Percentiles rank a stretch among this genome's conserved stretches.
Conservation (phyloP, 2,797 vertebrate genomes). For the Potorous gilbertii region DNA sequence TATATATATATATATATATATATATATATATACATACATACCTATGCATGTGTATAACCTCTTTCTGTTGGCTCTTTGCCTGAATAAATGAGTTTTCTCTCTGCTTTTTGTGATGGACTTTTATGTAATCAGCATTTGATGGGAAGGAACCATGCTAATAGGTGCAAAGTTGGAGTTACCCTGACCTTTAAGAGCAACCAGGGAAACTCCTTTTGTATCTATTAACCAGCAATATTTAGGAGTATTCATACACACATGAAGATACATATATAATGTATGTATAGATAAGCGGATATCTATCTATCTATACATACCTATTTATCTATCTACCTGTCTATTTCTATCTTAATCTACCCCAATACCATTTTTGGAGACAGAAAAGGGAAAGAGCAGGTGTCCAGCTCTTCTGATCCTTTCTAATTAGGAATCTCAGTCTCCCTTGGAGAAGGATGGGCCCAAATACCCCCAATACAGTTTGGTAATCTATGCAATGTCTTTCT, state of each 20-base stretch:
- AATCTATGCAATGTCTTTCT: neutral
- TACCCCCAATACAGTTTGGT: neutral
- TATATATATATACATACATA: neutral
- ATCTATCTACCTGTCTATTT: too few relatives aligned
- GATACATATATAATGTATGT: neutral
- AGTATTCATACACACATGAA: neutral
- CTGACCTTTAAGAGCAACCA: neutral
- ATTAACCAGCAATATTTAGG: neutral
- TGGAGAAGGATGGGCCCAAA: neutral
- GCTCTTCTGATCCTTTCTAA: neutral
- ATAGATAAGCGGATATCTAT: too few relatives aligned
- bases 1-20: too few relatives aligned
- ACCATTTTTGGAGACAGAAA: neutral
- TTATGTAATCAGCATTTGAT: neutral
- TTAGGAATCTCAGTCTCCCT: neutral
- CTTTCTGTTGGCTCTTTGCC: neutral
- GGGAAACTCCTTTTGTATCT: neutral
- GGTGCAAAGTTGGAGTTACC: neutral
- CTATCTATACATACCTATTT: too few relatives aligned
- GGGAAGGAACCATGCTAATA: neutral
- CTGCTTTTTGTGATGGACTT: neutral
- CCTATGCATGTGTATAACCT: too few relatives aligned
- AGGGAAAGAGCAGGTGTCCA: neutral
- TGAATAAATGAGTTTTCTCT: neutral
- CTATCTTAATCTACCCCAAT: neutral